A percentile compares a stretch with the other conserved stretches of the same genome.
Conservation (phyloP, 2,113 vertebrate genomes). For the Pomatostomus ruficeps region DNA sequence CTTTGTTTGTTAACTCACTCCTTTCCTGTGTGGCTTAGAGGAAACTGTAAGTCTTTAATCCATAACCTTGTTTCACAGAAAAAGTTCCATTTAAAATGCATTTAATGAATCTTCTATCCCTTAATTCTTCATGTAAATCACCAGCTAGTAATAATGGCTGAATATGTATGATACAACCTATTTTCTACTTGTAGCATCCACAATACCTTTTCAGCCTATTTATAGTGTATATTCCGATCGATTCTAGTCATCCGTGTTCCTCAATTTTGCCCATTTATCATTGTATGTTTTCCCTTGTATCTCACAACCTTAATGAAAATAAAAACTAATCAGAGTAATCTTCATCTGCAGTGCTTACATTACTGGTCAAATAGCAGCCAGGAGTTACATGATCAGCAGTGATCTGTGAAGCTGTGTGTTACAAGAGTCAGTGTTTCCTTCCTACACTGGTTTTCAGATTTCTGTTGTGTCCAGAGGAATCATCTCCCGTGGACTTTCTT, state of each 20-base stretch:
- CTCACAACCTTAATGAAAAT: not conserved
- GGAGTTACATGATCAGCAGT: not conserved
- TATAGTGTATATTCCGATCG: not conserved
- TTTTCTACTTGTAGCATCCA: not conserved
- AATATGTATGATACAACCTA: not conserved
- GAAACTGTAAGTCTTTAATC: not conserved
- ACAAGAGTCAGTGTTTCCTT: not conserved
- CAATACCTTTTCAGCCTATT: not conserved
- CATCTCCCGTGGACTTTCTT: not conserved
- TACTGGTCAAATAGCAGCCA: not conserved
- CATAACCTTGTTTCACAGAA: not conserved
- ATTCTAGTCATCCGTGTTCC: not conserved
- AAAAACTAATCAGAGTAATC: not conserved
- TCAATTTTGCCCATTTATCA: not conserved
- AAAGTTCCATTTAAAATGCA: not conserved
- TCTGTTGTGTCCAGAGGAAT: not conserved
- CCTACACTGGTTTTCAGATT: not conserved
- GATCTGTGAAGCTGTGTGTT: not conserved
- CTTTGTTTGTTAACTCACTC: not conserved
- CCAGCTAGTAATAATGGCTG: not conserved
- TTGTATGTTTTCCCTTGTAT: not conserved
- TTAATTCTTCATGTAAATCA: not conserved
- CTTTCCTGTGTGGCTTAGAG: not conserved
- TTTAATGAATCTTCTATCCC: not conserved
- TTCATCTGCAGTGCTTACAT: not conserved